Evolutionary conservation across 2,888 invertebrate species (phyloP), one percentile per base, ranked within the genome.

Genomic region (Lochmaea capreae): DNA sequence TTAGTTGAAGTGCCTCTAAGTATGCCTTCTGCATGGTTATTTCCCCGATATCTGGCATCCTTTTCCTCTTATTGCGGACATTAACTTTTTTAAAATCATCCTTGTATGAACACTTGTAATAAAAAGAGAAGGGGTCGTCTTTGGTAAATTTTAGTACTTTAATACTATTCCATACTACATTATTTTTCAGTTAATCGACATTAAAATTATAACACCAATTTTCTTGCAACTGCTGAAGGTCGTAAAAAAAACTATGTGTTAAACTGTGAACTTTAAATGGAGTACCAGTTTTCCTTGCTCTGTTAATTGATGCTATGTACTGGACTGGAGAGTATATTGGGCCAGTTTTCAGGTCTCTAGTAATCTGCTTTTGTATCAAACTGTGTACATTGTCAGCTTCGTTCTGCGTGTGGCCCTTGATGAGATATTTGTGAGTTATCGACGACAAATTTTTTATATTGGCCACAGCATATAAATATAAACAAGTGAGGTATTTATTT

Each of bases 381-480:
- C 54, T 57, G 42, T 63, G 63, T 3, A 63, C 43, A 22, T 63
- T 63, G 14, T 63, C 63, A 10, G 22, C 66, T 16, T 66, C 57
- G n/a, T 66, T 66, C 14, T 66, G 66, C 3, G 66, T 22, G 57
- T 66, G 66, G 8, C 66, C 63, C 3, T 43, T 43, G 26, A 66
- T 66, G 5, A 66, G 52, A n/a, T 22, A 66, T 16, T 54, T 66
- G 26, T 66, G 54, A 16, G 54, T 66, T n/a, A 43, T 66, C 26
- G 3, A 26, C 14, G 18, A 6, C 2, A 63, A 8, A 46, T 43
- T 46, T 46, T 9, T 43, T 39, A 33, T 43, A 63, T 42, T 43
- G 4, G 43, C 16, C 0, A 62, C 62, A 26, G 63, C 66, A 42
- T 39, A 57, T 6, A 66, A 14, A 12, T 57, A 66, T 14, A 66